Conservation (phyloP, 1,140 invertebrate genomes). For the Cepaea nemoralis region DNA sequence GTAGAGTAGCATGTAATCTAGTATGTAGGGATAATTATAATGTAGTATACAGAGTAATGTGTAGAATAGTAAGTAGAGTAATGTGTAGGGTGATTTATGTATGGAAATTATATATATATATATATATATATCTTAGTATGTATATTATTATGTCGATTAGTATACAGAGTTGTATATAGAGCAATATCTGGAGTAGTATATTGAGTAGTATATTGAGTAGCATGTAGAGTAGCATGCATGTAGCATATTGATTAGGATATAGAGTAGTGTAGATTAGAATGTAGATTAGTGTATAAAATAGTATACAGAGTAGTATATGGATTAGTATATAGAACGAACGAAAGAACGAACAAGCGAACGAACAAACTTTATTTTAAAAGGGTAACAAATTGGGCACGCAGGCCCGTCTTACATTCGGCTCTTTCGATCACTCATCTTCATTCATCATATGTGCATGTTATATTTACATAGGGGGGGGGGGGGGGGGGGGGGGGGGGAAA, state of each 20-base stretch:
- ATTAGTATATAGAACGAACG: no score
- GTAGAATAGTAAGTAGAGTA: neutral
- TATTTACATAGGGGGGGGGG: no score
- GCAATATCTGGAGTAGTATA: conserved; percentile 1
- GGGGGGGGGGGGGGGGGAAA: no score
- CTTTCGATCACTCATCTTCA: no score
- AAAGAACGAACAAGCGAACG: no score
- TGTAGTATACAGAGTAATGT: conserved; percentile 6
- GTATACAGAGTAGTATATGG: conserved; percentile 3
- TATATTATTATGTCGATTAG: neutral
- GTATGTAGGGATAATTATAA: neutral
- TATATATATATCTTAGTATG: no score
- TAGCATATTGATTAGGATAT: neutral
- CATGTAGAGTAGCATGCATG: conserved; percentile 2
- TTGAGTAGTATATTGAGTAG: neutral
- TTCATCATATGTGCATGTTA: no score
- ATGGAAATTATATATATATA: neutral
- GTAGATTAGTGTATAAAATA: neutral
- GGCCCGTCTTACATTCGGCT: no score
- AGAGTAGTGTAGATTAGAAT: neutral
- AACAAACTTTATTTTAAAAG: no score
- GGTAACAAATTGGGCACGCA: no score
- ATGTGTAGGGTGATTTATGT: neutral
- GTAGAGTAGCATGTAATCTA: neutral
- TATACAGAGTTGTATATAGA: neutral